Evolutionary conservation across 2,113 vertebrate species (phyloP).

Genomic region (Strigops habroptila): DNA sequence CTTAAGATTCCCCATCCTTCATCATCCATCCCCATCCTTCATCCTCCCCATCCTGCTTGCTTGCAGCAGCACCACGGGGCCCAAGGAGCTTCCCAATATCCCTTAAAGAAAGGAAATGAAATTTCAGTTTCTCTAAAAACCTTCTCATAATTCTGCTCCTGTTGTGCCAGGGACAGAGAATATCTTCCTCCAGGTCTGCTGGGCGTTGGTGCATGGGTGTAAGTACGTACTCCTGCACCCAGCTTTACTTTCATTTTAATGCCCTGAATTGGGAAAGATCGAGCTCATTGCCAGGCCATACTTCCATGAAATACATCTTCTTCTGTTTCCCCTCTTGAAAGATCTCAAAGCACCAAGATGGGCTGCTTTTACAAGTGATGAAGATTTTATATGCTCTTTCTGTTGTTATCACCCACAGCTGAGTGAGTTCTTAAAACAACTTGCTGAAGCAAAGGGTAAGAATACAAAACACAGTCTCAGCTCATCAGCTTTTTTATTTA

Average conservation of each 20-base stretch:
- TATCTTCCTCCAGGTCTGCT: neutral
- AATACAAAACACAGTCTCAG: neutral
- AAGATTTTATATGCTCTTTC: neutral
- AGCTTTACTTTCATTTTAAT: neutral
- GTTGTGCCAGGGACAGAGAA: neutral
- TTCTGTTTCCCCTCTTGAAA: neutral
- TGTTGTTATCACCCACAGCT: neutral
- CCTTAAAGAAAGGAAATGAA: neutral
- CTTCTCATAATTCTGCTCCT: neutral
- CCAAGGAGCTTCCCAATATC: neutral
- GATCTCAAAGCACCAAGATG: neutral
- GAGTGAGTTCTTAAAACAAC: neutral
- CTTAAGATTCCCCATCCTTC: neutral
- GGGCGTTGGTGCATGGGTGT: fast-evolving
- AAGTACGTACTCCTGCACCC: neutral
- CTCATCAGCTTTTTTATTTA: neutral
- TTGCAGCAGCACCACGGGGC: fast-evolving
- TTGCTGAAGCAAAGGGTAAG: neutral
- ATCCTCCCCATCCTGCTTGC: no score
- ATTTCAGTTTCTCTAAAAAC: neutral
- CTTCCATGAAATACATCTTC: neutral
- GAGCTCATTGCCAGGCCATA: neutral
- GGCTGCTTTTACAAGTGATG: neutral
- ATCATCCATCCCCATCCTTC: no score
- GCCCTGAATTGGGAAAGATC: neutral